Percentiles rank a stretch among this genome's conserved stretches.
These are phyloP conservation scores for Caenorhabditis afra DNA, from an alignment of 2,888 invertebrate species.

Conservation along the genomic window DNA sequence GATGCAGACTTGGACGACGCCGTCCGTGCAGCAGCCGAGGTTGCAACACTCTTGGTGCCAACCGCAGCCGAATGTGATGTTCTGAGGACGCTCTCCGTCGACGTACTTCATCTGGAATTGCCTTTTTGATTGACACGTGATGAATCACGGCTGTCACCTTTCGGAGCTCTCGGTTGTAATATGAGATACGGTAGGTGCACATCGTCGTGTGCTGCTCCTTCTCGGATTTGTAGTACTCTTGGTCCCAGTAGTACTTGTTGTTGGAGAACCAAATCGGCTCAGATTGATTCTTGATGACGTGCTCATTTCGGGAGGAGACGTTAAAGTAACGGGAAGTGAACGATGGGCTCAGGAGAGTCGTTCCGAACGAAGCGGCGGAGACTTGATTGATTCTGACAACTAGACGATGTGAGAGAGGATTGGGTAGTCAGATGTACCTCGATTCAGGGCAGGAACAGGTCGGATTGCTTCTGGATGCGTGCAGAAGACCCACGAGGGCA, in stretches of 20 bases:
- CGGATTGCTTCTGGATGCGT: neutral
- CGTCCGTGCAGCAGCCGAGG: constrained; percentile 24
- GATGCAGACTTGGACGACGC: neutral
- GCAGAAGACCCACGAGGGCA: neutral
- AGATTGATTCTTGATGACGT: constrained; percentile 18
- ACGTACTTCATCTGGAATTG: constrained; percentile 25
- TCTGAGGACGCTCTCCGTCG: constrained; percentile 20
- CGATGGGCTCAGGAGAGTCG: constrained; percentile 28
- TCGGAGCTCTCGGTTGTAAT: constrained; percentile 22
- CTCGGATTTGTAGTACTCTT: constrained; percentile 9
- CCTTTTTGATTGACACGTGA: neutral
- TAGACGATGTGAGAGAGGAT: too few relatives aligned
- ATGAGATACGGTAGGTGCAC: constrained; percentile 22
- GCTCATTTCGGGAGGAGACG: neutral
- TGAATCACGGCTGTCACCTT: constrained; percentile 22
- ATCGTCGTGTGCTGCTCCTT: neutral
- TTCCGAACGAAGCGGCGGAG: constrained; percentile 24
- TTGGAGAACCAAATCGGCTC: constrained; percentile 22
- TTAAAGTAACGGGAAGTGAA: constrained; percentile 26
- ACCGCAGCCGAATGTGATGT: constrained; percentile 37
- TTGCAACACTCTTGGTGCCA: constrained; percentile 38
- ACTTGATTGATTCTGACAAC: constrained; percentile 26
- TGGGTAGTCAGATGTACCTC: too few relatives aligned
- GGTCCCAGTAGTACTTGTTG: constrained; percentile 30
- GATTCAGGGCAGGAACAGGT: neutral